Evolutionary conservation across 2,113 vertebrate genomes (phyloP).

Genomic region (Rhinichthys klamathensis): DNA sequence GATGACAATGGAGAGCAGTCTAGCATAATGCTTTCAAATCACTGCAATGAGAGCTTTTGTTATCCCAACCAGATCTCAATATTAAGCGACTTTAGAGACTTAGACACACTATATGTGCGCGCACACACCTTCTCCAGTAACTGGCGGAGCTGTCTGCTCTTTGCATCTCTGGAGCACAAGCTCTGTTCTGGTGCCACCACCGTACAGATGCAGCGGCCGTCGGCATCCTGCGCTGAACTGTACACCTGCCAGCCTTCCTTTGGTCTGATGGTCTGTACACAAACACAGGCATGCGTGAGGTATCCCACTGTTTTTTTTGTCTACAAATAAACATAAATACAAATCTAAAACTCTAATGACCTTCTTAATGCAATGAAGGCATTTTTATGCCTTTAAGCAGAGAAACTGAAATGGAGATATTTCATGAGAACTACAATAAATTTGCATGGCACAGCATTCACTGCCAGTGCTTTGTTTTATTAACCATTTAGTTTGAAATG

Average conservation of each 20-base stretch:
- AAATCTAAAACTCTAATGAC: background rate
- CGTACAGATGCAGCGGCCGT: slow-evolving; percentile 95
- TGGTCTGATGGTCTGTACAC: slow-evolving; percentile 87
- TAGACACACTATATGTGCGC: background rate
- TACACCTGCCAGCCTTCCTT: slow-evolving; percentile 99
- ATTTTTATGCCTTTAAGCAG: background rate
- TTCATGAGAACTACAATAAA: background rate
- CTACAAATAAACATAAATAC: background rate
- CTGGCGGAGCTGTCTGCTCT: slow-evolving; percentile 93
- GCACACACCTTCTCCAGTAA: slow-evolving; percentile 90
- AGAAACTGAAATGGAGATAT: background rate
- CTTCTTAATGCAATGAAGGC: background rate
- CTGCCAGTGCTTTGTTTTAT: background rate
- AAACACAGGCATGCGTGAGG: background rate
- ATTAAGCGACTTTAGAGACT: background rate
- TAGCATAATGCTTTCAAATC: slow-evolving; percentile 20
- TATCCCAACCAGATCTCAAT: background rate
- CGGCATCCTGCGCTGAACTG: slow-evolving; percentile 95
- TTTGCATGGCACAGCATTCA: background rate
- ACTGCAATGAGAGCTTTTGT: slow-evolving; percentile 2
- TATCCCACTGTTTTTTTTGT: background rate
- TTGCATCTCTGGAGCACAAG: slow-evolving; percentile 94
- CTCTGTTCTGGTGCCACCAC: slow-evolving; percentile 96
- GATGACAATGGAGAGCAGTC: slow-evolving; percentile 9
- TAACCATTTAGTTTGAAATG: background rate